phyloP scores from a whole-genome alignment of 2,797 vertebrate genomes.

The Aulostomus chinensis region DNA sequence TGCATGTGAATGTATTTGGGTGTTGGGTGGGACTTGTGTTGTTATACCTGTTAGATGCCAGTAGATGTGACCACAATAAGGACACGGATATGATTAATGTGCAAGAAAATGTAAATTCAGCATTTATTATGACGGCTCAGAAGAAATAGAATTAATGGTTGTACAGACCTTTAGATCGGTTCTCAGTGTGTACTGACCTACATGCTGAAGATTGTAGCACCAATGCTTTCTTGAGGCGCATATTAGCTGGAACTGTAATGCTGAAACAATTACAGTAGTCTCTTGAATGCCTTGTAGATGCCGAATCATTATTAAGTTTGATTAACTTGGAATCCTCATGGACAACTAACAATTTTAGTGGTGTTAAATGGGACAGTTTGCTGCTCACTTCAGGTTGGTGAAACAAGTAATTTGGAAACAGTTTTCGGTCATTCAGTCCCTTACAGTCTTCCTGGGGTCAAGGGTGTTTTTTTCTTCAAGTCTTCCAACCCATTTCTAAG shows the following conservation, averaged over 20 bases:
- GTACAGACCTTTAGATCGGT: neutral
- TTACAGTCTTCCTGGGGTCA: too few relatives aligned
- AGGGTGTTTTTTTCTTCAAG: too few relatives aligned
- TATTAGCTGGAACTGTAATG: neutral
- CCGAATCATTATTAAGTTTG: too few relatives aligned
- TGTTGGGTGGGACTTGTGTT: conserved; percentile 4
- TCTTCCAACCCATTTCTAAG: too few relatives aligned
- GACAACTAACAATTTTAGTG: too few relatives aligned
- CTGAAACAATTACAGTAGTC: too few relatives aligned
- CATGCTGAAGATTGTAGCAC: conserved; percentile 20
- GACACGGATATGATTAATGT: conserved; percentile 27
- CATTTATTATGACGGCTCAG: conserved; percentile 12
- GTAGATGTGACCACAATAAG: neutral
- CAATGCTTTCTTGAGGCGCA: neutral
- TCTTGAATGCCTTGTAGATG: too few relatives aligned
- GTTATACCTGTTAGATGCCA: neutral
- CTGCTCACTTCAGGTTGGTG: neutral
- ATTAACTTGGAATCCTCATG: too few relatives aligned
- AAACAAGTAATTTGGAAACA: neutral
- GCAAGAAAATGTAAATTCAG: conserved; percentile 27
- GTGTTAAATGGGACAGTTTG: neutral
- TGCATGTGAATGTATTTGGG: conserved; percentile 6
- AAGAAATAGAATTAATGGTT: conserved; percentile 17
- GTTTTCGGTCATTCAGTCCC: too few relatives aligned
- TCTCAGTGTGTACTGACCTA: conserved; percentile 27